Evolutionary conservation across 2,113 vertebrate genomes (phyloP), one percentile per base, ranked within the genome.

Genomic region (Struthidea cinerea): DNA sequence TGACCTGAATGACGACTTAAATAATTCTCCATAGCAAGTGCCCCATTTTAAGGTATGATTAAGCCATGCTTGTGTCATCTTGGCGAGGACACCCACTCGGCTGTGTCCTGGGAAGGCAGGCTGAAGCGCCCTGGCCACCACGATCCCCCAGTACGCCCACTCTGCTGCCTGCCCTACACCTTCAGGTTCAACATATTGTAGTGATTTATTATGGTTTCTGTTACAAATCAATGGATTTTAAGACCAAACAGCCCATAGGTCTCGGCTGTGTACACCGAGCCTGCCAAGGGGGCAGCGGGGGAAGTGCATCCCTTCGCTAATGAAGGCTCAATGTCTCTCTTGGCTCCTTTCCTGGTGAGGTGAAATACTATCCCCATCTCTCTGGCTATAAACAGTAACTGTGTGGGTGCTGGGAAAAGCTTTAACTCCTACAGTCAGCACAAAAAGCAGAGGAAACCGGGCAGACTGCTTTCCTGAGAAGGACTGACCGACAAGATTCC

Each of bases 1-100:
- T 92, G 83, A 69, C n/a, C 84, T 50, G 32, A 65, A 28, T 50
- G 76, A 68, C 0, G 0, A 47, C 69, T 84, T 77, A 70, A 89
- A 70, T 63, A 80, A 74, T 53, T 84, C 39, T 57, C 33, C 5
- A 2, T 7, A 49, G 63, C 75, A 50, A 59, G 52, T 64, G 80
- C 5, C 35, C 21, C 33, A 63, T 87, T 94, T 87, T 67, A 59
- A 89, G 37, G 30, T 50, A 52, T 56, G 44, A 93, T 52, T 84
- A 73, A 47, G 30, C 37, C 1, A 1, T 26, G 59, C 13, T 67
- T 63, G 4, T 47, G 32, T 42, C 2, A 2, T 64, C 39, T 79
- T 2, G 6, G 37, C 0, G 0, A 20, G 81, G 20, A 61, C 0
- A 0, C 35, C 74, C 0, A 0, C 13, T 24, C 41, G 93, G 22